Base-by-base conservation (phyloP, 2,888 invertebrate genomes). In the Dasysyrphus albostriatus region DNA sequence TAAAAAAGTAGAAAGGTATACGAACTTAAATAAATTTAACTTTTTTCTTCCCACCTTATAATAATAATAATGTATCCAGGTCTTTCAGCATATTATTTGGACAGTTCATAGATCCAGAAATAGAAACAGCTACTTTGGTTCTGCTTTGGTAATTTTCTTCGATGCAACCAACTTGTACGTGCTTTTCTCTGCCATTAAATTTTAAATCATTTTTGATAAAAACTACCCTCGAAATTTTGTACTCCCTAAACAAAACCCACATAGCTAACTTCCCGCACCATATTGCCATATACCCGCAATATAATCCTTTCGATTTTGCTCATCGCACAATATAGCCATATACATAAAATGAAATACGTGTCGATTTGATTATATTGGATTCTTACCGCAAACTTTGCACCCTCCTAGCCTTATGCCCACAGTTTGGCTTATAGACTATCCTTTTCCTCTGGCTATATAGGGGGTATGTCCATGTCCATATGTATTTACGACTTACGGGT, bases 321-420 rank as follows among this genome's bases (percentile, higher is more conserved):
- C 65, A 75, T 63, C 75, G 49, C 54, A 84, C 56, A 80, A 75
- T 75, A 16, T 75, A 16, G 29, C 49, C 34, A 37, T 42, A 37
- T 42, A 70, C 24, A 24, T 54, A 75, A 84, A 84, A 84, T 84
- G 80, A 84, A 80, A 84, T 84, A 80, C 83, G 83, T 84, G 83
- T 75, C 83, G 74, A 80, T 80, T 80, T 69, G 80, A 75, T 80
- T 84, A 84, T 80, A 84, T 80, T 84, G 80, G 80, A 75, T 49
- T 49, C 39, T n/a, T 51, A 80, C 75, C 83, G 34, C 74, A 32
- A 75, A 84, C 61, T 79, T 80, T 74, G 34, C 7, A 32, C 7
- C 10, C 24, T 56, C 14, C 19, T n/a, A n/a, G n/a, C 37, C 10
- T 29, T n/a, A 24, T 24, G 24, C 10, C 10, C 6, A 5, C 19